Base-by-base conservation (phyloP, 2,797 vertebrate genomes). In the Otolemur crassicaudatus region DNA sequence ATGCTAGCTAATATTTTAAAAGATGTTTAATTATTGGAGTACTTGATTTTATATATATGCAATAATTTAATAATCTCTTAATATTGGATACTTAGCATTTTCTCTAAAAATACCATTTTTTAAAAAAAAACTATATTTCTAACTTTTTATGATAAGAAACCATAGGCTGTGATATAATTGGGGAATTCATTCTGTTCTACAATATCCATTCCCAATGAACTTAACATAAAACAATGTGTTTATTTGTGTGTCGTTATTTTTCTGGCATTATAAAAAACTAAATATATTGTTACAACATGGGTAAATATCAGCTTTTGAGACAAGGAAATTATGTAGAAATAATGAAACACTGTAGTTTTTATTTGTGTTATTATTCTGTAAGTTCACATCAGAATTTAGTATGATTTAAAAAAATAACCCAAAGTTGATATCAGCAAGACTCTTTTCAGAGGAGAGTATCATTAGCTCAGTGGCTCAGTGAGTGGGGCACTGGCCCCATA, bases 291-390 rank as follows among this genome's bases (percentile, higher is more conserved):
- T 77, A 61, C 5, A 20, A 17, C 6, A 13, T 87, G 7, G 67
- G 5, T 76, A 93, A 60, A 90, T 56, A 76, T 14, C 46, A 87
- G 27, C 31, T 94, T 80, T 79, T 58, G 53, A 94, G 72, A 92
- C 75, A 77, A 92, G 58, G 20, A 40, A 37, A 0, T 53, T 91
- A 27, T 63, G 3, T 25, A 77, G 31, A 91, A 76, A 49, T 40
- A 73, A 69, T 77, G 29, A 69, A 92, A 43, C 22, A 11, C 13
- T 77, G 7, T 4, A 56, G 7, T 27, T 95, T 84, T 87, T 87
- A 82, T 69, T 73, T 91, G 13, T 60, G 75, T 37, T 83, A 31
- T 61, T 49, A n/a, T 77, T 81, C 11, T 94, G 40, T 67, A 88
- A 22, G 6, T 40, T 95, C 56, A 80, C 12, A 1, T 87, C 29